Evolutionary conservation across 1,140 invertebrate species (phyloP).

Genomic region (Aphelenchoides besseyi): DNA sequence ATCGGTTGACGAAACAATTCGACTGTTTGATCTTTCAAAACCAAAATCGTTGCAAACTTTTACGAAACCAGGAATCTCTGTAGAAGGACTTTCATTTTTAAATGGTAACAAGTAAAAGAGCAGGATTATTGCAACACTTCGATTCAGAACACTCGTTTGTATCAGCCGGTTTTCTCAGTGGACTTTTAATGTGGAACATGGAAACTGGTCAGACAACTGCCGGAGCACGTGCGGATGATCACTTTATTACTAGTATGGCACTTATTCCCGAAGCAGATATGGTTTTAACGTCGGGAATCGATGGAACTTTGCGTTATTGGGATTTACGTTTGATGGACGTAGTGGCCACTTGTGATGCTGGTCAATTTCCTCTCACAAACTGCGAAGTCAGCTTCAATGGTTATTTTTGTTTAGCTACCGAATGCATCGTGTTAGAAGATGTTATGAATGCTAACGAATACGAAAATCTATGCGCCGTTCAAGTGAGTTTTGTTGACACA

Average conservation of each 20-base stretch:
- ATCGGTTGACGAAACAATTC: neutral
- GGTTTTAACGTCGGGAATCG: neutral
- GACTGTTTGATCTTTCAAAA: neutral
- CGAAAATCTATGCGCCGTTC: neutral
- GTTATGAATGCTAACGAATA: neutral
- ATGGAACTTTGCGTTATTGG: neutral
- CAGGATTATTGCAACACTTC: neutral
- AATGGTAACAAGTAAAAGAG: neutral
- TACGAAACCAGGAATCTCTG: neutral
- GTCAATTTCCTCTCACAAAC: neutral
- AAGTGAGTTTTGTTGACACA: neutral
- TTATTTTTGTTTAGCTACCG: neutral
- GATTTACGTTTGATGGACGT: neutral
- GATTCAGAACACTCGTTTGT: neutral
- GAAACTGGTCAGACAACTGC: neutral
- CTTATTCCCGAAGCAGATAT: neutral
- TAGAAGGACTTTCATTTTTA: neutral
- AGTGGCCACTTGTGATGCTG: neutral
- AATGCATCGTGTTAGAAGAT: neutral
- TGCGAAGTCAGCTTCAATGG: neutral
- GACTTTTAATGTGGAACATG: neutral
- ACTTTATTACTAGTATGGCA: neutral
- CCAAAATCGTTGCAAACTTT: neutral
- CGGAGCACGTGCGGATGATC: neutral
- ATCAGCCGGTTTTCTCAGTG: neutral